Evolutionary conservation across 2,888 invertebrate species (phyloP).

Genomic region (Campoplex nolae): DNA sequence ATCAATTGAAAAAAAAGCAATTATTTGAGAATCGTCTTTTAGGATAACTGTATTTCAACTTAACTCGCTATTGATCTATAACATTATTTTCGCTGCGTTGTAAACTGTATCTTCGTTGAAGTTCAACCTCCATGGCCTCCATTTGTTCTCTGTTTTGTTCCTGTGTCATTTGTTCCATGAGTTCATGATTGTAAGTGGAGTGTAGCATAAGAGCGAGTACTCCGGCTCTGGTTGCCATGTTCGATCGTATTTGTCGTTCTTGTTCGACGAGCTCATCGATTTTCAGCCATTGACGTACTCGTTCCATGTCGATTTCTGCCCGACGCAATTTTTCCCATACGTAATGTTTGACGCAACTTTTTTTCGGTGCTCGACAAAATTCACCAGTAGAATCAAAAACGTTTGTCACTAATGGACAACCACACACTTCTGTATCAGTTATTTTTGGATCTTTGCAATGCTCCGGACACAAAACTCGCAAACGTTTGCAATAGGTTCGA

Average conservation of each 20-base stretch:
- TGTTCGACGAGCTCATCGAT: slow-evolving; percentile 97
- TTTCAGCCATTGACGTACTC: slow-evolving; percentile 96
- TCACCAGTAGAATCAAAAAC: slow-evolving; percentile 94
- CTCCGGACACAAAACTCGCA: slow-evolving; percentile 98
- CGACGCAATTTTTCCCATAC: slow-evolving; percentile 98
- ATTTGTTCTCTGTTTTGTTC: slow-evolving; percentile 86
- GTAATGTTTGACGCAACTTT: slow-evolving; percentile 95
- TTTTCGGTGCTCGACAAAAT: slow-evolving; percentile 95
- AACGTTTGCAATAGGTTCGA: slow-evolving; percentile 97
- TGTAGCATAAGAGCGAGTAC: slow-evolving; percentile 98
- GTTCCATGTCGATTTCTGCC: slow-evolving; percentile 98
- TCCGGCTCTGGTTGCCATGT: slow-evolving; percentile 93
- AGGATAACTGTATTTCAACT: slow-evolving; percentile 3
- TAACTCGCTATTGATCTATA: slow-evolving; percentile 47
- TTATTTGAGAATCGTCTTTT: not conserved
- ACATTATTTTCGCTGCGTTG: slow-evolving; percentile 65
- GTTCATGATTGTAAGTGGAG: slow-evolving; percentile 97
- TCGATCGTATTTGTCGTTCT: slow-evolving; percentile 93
- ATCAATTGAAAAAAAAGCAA: not conserved
- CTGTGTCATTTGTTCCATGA: slow-evolving; percentile 90
- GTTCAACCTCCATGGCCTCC: slow-evolving; percentile 85
- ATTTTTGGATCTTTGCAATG: slow-evolving; percentile 98
- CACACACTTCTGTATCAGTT: slow-evolving; percentile 95
- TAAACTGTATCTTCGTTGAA: slow-evolving; percentile 80
- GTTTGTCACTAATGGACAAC: slow-evolving; percentile 94